phyloP scores from a whole-genome alignment of 2,888 invertebrate genomes.

The Dastarcus helophoroides region DNA sequence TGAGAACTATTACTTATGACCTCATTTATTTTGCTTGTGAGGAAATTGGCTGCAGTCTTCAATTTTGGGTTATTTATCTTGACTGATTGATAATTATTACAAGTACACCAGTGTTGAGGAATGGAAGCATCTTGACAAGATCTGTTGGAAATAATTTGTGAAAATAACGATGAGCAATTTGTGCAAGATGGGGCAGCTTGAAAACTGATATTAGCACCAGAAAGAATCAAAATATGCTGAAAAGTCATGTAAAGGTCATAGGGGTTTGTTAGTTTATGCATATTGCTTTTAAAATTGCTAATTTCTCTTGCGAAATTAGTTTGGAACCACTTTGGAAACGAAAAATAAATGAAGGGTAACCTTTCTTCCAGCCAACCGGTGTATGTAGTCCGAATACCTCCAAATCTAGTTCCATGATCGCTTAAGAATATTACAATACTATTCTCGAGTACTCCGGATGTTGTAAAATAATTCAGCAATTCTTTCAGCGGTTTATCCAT shows the following conservation, averaged over 20 bases:
- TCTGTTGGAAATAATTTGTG: conserved; percentile 42
- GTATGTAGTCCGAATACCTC: conserved; percentile 48
- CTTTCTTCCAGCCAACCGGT: conserved; percentile 66
- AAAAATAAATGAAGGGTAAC: conserved; percentile 56
- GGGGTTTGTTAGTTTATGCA: conserved; percentile 56
- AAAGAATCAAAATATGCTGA: conserved; percentile 44
- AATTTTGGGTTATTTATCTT: conserved; percentile 35
- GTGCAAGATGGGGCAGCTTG: conserved; percentile 42
- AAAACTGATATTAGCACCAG: conserved; percentile 25
- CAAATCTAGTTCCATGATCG: conserved; percentile 72
- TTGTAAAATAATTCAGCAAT: conserved; percentile 45
- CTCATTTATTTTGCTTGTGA: conserved; percentile 29
- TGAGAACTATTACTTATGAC: conserved; percentile 16
- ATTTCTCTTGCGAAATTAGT: conserved; percentile 41
- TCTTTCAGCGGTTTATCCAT: conserved; percentile 49
- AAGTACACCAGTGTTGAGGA: conserved; percentile 63
- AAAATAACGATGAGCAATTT: conserved; percentile 49
- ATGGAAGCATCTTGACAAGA: conserved; percentile 54
- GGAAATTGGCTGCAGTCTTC: conserved; percentile 39
- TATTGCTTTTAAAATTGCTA: conserved; percentile 45
- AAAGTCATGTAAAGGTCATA: conserved; percentile 62
- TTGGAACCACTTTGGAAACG: conserved; percentile 49
- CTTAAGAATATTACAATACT: conserved; percentile 63
- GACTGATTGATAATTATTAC: conserved; percentile 44
- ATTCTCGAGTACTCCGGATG: conserved; percentile 48